Evolutionary conservation across 1,140 invertebrate species (phyloP).

Genomic region (Ceratosolen fusciceps): DNA sequence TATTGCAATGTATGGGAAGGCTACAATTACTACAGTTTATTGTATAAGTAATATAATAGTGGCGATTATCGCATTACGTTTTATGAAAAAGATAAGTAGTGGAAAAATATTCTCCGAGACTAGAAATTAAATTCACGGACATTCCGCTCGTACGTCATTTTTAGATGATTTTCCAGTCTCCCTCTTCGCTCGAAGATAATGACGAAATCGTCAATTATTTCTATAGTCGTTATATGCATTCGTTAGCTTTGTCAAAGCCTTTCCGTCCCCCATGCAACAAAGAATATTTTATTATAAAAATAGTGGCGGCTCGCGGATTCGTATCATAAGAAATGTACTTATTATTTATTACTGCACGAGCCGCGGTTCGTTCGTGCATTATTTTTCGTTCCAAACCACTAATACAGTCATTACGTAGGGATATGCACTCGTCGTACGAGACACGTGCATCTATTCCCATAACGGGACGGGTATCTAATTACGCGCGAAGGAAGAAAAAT

Average conservation of each 20-base stretch:
- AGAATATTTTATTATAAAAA: constrained; percentile 31
- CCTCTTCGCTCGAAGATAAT: constrained; percentile 9
- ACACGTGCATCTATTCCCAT: constrained; percentile 50
- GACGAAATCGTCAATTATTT: constrained; percentile 23
- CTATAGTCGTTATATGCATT: constrained; percentile 34
- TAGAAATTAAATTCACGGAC: too few species aligned
- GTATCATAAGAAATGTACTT: constrained; percentile 20
- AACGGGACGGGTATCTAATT: constrained; percentile 50
- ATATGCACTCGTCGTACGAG: neutral
- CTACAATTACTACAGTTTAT: too few species aligned
- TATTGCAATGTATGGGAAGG: too few species aligned
- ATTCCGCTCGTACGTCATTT: too few species aligned
- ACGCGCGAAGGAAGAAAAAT: constrained; percentile 27
- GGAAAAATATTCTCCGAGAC: too few species aligned
- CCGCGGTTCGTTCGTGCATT: neutral
- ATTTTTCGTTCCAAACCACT: constrained; percentile 3
- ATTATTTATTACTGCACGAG: neutral
- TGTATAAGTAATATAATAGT: too few species aligned
- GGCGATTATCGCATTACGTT: too few species aligned
- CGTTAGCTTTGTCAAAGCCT: neutral
- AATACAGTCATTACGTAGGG: constrained; percentile 36
- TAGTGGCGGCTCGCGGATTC: constrained; percentile 34
- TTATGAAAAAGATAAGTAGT: too few species aligned
- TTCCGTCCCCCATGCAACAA: too few species aligned
- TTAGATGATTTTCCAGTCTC: neutral